Percentiles rank a stretch among this genome's conserved stretches.
Evolutionary conservation across 2,113 vertebrate genomes (phyloP).

Genomic region (Plestiodon gilberti): DNA sequence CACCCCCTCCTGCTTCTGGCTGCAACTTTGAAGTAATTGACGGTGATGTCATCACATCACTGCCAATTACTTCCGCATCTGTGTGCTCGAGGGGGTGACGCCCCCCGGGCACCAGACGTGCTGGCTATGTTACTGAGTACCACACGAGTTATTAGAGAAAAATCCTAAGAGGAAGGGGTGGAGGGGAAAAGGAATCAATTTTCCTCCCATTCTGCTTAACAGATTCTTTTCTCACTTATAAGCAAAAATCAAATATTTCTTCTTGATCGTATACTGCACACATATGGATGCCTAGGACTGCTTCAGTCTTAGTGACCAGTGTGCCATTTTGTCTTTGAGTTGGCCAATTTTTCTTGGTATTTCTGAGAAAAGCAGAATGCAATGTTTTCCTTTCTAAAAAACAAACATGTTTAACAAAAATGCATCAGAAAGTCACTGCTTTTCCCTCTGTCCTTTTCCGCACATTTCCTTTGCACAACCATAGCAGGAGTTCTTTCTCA

Average conservation of each 20-base stretch:
- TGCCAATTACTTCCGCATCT: no score
- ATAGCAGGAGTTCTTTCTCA: not conserved
- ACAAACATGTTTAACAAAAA: not conserved
- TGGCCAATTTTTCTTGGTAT: not conserved
- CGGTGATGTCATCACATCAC: no score
- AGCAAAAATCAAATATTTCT: not conserved
- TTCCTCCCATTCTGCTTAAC: not conserved
- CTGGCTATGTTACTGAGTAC: no score
- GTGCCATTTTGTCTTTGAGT: not conserved
- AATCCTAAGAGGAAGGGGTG: not conserved
- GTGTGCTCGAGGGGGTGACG: no score
- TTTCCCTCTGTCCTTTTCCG: no score
- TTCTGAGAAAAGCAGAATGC: not conserved
- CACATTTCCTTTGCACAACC: not conserved
- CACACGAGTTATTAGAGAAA: not conserved
- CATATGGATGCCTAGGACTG: not conserved
- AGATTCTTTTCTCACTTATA: not conserved
- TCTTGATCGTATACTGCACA: not conserved
- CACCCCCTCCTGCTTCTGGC: no score
- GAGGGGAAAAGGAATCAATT: not conserved
- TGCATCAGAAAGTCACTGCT: no score
- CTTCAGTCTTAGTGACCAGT: not conserved
- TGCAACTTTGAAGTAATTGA: no score
- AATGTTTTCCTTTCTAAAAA: not conserved
- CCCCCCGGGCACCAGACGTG: no score